Base-by-base conservation (phyloP, 2,113 vertebrate species). In the Archocentrus centrarchus region DNA sequence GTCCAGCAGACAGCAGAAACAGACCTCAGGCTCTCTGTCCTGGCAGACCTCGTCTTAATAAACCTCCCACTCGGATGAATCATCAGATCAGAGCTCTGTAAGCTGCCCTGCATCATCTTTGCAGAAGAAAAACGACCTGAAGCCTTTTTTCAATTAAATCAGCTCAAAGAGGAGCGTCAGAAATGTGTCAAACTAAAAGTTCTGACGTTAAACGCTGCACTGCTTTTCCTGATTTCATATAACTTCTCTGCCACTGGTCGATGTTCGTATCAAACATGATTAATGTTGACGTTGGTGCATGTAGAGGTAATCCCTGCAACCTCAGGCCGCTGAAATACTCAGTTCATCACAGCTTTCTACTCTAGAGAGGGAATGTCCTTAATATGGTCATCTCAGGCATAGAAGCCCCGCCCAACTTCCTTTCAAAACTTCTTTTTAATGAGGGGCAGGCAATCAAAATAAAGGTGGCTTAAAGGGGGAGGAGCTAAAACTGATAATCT, bases 61-160 rank as follows among this genome's bases (percentile, higher is more conserved):
- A 73, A n/a, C 47, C 47, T 55, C 68, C 68, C 47, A 73, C 68
- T 55, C 27, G 6, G 50, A 53, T 73, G 68, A 73, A 73, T 73
- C 68, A 73, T 73, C 68, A 55, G 68, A 55, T 55, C 68, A 5
- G 27, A 64, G 35, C 61, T 37, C 30, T n/a, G 32, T 39, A n/a
- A 63, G 37, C 13, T 3, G 37, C 61, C 20, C 61, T 63, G 61
- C 41, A 44, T 44, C 41, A 44, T 44, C 41, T 44, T 1, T 44
- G 41, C 24, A 20, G 44, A 27, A 70, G 66, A 13, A 53, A 30
- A 24, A 70, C 11, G 20, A 53, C 44, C 7, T 20, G 15, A 53
- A 3, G 44, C 17, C 2, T 70, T 70, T 70, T 50, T 70, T 70
- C 66, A 5, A 17, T 4, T 17, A 53, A 44, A 20, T 1, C 30